Base-by-base conservation (phyloP, 2,113 vertebrate genomes). In the Herpetotheres cachinnans region DNA sequence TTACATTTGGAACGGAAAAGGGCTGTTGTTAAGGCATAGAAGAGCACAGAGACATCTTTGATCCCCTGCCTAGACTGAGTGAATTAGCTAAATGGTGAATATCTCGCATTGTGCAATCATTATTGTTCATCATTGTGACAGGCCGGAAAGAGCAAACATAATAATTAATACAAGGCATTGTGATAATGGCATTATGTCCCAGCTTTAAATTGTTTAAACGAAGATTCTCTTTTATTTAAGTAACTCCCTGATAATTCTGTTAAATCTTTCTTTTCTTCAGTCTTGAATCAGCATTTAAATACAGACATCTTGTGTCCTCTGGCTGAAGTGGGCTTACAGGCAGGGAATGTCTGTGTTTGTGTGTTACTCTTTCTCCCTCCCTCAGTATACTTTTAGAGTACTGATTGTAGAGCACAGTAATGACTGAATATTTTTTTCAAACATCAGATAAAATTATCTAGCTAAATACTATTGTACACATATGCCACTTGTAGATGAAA, bases 51-150 rank as follows among this genome's bases (percentile, higher is more conserved):
- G 90, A 49, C 20, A 78, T 95, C 56, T 91, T 91, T 95, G 92
- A 94, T 96, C 76, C 61, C 59, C 36, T 92, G 90, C 95, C 82
- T 92, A 92, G 92, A 92, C 89, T 55, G 61, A 78, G 79, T 20
- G 80, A 89, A 86, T 90, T 90, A 86, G 54, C 77, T 89, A 82
- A 89, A 78, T 84, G 77, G 56, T 63, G 89, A 83, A 11, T 93
- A 69, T 91, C 91, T 92, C 21, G 1, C 58, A 18, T 26, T 86
- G 54, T 86, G 59, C 42, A 19, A n/a, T 86, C 69, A 72, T 95
- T 87, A 76, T 84, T 69, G 90, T 80, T 95, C 91, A 82, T 97
- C 91, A 84, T 40, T 93, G 59, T 92, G 91, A 86, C 86, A 72
- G 69, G 69, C 61, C 7, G 6, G 90, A 96, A 93, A 92, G 86